Base-by-base conservation (phyloP, 64 coral and sea anemone genomes). In the Montipora foliosa region DNA sequence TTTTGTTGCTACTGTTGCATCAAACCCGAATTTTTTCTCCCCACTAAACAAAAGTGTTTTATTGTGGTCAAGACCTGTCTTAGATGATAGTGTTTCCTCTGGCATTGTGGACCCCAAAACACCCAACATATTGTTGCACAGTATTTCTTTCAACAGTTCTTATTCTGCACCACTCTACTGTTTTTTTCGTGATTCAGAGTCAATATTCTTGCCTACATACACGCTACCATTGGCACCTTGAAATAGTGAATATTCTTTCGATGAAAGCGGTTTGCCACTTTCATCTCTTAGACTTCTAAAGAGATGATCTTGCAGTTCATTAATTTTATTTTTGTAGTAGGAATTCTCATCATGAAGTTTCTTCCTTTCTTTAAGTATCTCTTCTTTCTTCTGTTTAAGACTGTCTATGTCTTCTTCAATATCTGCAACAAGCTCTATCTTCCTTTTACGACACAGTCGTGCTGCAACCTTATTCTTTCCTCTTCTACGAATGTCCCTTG, bases 391-490 rank as follows among this genome's bases (percentile, higher is more conserved):
- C n/a, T 88, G 44, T 80, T 86, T 84, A 75, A 99, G 47, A 51
- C 71, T 69, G 16, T 82, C 8, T 21, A 96, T 44, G 5, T 92
- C 95, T 12, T 96, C 90, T 73, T 96, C 98, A 6, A 99, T 88
- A 21, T 46, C 51, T 70, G 74, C 74, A 45, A 99, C 96, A 19
- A 88, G 71, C 45, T 99, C 98, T 79, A 99, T 70, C 76, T 99
- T 99, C 77, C 98, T 85, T 67, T 99, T 99, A 16, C 98, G 98
- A 77, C 95, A 99, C 50, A 95, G 74, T 16, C 98, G 88, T 21
- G 98, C 98, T 20, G 98, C 98, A 89, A 96, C 92, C 90, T 99
- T 99, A 49, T 99, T 99, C 55, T 99, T 99, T 68, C 98, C 98
- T 76, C 98, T 87, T 58, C 98, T 85, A 4, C 98, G 91, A 48